These are phyloP conservation scores for Agriopis marginaria DNA, from an alignment of 2,888 invertebrate genomes.

Conservation along the genomic window DNA sequence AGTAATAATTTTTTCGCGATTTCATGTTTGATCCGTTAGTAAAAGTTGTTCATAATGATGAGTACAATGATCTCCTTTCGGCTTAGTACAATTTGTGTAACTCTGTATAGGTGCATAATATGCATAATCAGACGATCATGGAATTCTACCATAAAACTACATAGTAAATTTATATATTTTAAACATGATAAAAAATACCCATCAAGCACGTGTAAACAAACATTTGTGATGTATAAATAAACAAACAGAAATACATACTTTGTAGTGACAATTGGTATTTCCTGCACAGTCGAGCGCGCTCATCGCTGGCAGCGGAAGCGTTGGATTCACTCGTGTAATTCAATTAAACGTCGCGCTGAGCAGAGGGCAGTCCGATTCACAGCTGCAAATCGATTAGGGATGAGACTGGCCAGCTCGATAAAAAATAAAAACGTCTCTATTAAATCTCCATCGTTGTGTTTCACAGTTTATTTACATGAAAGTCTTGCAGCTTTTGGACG, in stretches of 20 bases:
- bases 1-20: too few relatives aligned
- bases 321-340: constrained; percentile 84
- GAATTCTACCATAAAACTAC: too few relatives aligned
- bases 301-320: constrained; percentile 75
- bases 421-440: constrained; percentile 1
- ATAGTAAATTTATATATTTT: too few relatives aligned
- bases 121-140: too few relatives aligned
- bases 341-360: constrained; percentile 79
- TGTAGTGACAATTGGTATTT: constrained; percentile 80
- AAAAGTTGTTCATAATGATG: too few relatives aligned
- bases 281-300: constrained; percentile 68
- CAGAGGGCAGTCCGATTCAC: constrained; percentile 76
- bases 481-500: too few relatives aligned
- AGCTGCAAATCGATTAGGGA: constrained; percentile 71
- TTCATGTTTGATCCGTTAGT: too few relatives aligned
- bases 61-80: too few relatives aligned
- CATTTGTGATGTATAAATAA: constrained; percentile 39
- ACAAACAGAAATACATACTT: constrained; percentile 69
- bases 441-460: too few relatives aligned
- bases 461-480: neutral
- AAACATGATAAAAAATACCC: too few relatives aligned
- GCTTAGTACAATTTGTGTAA: too few relatives aligned
- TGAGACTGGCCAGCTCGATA: constrained; percentile 43
- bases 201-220: constrained; percentile 2
- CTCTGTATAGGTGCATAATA: too few relatives aligned